Evolutionary conservation across 1,140 invertebrate genomes (phyloP).

Genomic region (Lepeophtheirus salmonis): DNA sequence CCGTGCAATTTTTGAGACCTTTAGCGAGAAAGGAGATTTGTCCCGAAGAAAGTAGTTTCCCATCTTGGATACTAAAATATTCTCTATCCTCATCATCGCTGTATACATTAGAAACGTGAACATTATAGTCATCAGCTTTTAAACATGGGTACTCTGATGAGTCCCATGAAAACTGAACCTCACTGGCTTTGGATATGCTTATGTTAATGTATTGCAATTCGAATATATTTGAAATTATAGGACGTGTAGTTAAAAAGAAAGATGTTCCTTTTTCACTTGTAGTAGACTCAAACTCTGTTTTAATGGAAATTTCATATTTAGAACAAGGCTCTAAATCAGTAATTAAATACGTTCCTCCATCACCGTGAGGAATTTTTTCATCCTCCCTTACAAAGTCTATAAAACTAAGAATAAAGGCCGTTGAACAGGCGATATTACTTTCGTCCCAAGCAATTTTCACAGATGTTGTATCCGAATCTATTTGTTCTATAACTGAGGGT

Average conservation of each 20-base stretch:
- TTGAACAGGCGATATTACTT: background rate
- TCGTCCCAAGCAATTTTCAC: background rate
- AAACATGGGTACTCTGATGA: background rate
- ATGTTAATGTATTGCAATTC: too few species aligned
- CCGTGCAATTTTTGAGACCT: background rate
- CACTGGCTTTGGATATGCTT: too few species aligned
- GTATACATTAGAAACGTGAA: background rate
- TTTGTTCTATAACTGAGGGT: background rate
- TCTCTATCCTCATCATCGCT: background rate
- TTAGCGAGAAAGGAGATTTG: background rate
- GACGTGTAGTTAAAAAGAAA: too few species aligned
- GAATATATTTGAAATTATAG: too few species aligned
- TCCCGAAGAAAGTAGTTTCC: background rate
- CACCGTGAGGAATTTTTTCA: too few species aligned
- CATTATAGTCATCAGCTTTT: background rate
- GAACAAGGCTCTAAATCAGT: background rate
- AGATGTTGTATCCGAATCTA: background rate
- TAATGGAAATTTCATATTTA: background rate
- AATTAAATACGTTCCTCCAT: background rate
- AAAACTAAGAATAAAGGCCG: background rate
- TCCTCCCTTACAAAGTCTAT: background rate
- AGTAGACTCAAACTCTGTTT: too few species aligned
- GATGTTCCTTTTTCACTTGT: too few species aligned
- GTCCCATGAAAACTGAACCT: background rate
- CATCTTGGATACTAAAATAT: background rate